A percentile compares a stretch with the other conserved stretches of the same genome.
Conservation (phyloP, 92 coral and sea anemone genomes). For the Nematostella vectensis region DNA sequence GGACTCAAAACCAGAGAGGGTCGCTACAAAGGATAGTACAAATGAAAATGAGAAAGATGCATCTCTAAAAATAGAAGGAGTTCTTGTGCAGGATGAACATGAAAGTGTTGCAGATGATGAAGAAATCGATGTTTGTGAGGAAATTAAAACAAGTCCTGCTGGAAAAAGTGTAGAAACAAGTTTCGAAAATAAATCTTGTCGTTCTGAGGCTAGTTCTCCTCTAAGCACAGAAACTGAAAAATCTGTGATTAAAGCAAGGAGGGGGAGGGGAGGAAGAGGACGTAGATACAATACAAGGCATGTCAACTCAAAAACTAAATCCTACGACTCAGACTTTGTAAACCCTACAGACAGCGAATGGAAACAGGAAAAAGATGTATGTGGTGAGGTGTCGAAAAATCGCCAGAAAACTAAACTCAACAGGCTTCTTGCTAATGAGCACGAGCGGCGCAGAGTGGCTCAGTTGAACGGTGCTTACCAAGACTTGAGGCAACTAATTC, state of each 20-base stretch:
- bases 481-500: constrained; percentile 63
- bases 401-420: constrained; percentile 66
- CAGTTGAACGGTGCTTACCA: constrained; percentile 81
- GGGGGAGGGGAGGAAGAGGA: background rate
- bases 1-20: constrained; percentile 8
- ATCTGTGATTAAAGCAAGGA: too few species aligned
- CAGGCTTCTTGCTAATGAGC: constrained; percentile 79
- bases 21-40: constrained; percentile 13
- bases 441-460: constrained; percentile 76
- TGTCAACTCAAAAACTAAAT: constrained; percentile 37
- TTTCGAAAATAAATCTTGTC: too few species aligned
- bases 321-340: constrained; percentile 39
- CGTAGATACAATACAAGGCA: constrained; percentile 58
- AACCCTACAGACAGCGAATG: constrained; percentile 30
- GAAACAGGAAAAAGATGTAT: constrained; percentile 35
- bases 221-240: too few species aligned
- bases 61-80: constrained; percentile 1
- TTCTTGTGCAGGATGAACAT: too few species aligned
- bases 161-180: too few species aligned
- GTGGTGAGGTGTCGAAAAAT: constrained; percentile 20
- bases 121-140: too few species aligned
- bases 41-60: constrained; percentile 1
- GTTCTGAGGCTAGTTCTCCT: too few species aligned
- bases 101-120: too few species aligned
- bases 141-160: too few species aligned